Conservation (phyloP, 2,113 vertebrate genomes). For the Numida meleagris region DNA sequence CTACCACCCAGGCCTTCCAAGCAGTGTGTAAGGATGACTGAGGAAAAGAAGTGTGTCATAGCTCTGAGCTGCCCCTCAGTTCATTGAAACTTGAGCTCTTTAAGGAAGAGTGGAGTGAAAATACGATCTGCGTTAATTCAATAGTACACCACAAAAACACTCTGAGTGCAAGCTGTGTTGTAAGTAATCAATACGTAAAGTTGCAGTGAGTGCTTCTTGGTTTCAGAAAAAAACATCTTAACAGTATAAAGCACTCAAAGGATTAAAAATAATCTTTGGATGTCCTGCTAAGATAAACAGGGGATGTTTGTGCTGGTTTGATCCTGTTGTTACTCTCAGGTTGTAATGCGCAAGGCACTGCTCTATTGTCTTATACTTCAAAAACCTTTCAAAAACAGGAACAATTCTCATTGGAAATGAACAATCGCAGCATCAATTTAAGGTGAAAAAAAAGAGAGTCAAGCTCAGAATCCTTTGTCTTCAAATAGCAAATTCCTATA, state of each 20-base stretch:
- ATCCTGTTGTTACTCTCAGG: neutral
- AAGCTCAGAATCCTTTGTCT: neutral
- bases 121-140: neutral
- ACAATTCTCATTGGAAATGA: neutral
- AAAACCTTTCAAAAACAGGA: neutral
- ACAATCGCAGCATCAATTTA: neutral
- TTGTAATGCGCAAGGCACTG: neutral
- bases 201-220: neutral
- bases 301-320: neutral
- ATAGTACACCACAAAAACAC: neutral
- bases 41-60: neutral
- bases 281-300: neutral
- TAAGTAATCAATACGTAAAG: neutral
- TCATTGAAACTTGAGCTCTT: neutral
- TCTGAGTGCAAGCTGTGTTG: neutral
- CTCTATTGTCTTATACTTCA: neutral
- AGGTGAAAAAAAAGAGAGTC: neutral
- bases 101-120: neutral
- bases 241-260: conserved; percentile 30
- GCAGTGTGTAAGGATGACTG: neutral
- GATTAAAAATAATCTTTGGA: conserved; percentile 32
- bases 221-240: conserved; percentile 23
- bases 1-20: neutral
- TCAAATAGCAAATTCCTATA: neutral
- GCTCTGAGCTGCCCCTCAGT: neutral